Conservation (phyloP, 1,140 invertebrate species). For the Magallana angulata region DNA sequence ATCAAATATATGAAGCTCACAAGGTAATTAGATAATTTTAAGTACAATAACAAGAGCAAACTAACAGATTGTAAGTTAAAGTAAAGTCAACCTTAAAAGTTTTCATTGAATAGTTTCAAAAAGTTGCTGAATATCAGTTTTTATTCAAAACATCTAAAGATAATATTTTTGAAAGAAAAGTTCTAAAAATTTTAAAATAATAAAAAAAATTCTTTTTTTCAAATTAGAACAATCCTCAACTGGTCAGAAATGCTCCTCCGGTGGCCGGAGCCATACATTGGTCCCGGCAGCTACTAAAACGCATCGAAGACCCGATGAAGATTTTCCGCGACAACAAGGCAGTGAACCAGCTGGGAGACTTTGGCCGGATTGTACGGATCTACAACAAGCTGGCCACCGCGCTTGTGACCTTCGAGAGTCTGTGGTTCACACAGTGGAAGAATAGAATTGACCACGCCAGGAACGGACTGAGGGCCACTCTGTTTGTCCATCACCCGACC, state of each 20-base stretch:
- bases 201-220: neutral
- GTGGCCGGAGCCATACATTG: conserved; percentile 78
- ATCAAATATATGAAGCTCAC: conserved; percentile 76
- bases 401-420: conserved; percentile 78
- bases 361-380: conserved; percentile 73
- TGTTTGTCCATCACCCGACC: conserved; percentile 76
- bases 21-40: conserved; percentile 67
- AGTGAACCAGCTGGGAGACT: conserved; percentile 74
- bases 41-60: no score
- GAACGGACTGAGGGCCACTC: conserved; percentile 74
- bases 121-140: no score
- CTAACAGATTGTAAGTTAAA: no score
- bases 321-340: conserved; percentile 75
- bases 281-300: conserved; percentile 75
- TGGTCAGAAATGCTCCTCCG: conserved; percentile 76
- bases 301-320: conserved; percentile 79
- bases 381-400: conserved; percentile 78
- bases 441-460: conserved; percentile 76
- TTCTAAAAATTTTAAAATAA: neutral
- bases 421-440: conserved; percentile 78
- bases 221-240: conserved; percentile 71
- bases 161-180: neutral
- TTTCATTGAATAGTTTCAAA: no score
- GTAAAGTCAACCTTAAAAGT: no score
- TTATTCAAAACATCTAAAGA: no score